A percentile compares a stretch with the other conserved stretches of the same genome.
phyloP scores from a whole-genome alignment of 2,888 invertebrate genomes.

The Fissipunctia ypsillon region DNA sequence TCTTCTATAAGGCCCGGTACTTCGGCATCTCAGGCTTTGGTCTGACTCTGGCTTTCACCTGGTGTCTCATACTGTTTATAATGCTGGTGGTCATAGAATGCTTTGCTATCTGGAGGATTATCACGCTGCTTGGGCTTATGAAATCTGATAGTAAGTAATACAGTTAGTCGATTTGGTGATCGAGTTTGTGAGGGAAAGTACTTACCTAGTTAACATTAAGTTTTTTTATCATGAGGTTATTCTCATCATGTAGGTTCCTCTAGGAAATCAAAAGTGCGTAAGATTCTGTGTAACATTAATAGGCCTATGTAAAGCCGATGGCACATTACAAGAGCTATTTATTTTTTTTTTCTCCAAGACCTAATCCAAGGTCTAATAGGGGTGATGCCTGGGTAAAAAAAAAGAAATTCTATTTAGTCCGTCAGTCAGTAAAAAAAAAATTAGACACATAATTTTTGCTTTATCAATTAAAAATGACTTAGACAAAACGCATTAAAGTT shows the following conservation, averaged over 20 bases:
- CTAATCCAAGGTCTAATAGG: too few species aligned
- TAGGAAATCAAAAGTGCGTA: too few species aligned
- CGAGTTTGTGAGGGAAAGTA: neutral
- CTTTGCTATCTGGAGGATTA: conserved; percentile 76
- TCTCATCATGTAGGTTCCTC: too few species aligned
- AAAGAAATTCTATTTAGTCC: too few species aligned
- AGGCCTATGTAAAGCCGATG: neutral
- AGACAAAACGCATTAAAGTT: too few species aligned
- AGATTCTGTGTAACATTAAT: neutral
- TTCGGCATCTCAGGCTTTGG: conserved; percentile 78
- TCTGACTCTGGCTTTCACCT: conserved; percentile 63
- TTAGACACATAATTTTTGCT: too few species aligned
- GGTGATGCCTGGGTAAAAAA: too few species aligned
- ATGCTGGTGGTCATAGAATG: conserved; percentile 71
- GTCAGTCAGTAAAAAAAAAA: too few species aligned
- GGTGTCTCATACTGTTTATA: conserved; percentile 69
- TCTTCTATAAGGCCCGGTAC: conserved; percentile 75
- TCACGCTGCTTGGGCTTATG: conserved; percentile 66
- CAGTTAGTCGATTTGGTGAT: neutral
- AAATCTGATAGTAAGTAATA: conserved; percentile 62
- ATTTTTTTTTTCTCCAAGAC: too few species aligned
- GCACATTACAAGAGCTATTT: too few species aligned
- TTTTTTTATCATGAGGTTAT: too few species aligned
- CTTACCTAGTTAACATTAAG: neutral
- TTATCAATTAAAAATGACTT: too few species aligned